These are phyloP conservation scores for Athene noctua DNA, from an alignment of 2,113 vertebrate genomes.

Conservation along the genomic window DNA sequence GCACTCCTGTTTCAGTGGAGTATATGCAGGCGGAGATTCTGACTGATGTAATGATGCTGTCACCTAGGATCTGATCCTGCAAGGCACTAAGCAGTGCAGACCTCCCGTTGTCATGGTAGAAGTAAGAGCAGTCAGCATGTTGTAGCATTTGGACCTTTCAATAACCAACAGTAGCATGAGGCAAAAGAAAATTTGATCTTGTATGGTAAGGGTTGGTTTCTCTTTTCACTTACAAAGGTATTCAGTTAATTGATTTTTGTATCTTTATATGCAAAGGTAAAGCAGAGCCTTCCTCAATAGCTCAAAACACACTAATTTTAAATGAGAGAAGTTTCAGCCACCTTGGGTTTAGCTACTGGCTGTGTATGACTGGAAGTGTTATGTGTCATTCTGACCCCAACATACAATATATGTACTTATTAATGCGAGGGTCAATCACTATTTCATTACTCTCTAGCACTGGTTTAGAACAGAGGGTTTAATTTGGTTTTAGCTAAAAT, in stretches of 20 bases:
- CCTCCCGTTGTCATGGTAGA: accelerated
- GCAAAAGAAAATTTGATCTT: not conserved
- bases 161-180: not conserved
- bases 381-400: not conserved
- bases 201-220: not conserved
- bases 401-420: not conserved
- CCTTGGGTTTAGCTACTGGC: not conserved
- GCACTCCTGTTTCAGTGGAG: not conserved
- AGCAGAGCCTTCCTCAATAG: not conserved
- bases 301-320: not conserved
- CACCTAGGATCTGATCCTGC: not conserved
- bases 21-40: not conserved
- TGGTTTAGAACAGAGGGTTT: not conserved
- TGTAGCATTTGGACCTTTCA: not conserved
- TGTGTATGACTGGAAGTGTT: not conserved
- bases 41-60: not conserved
- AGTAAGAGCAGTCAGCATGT: not conserved
- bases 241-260: not conserved
- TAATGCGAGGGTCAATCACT: not conserved
- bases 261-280: not conserved
- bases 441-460: not conserved
- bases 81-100: not conserved
- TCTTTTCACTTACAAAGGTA: not conserved
- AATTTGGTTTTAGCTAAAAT: slow-evolving; percentile 24
- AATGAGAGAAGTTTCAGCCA: not conserved